phyloP scores from a whole-genome alignment of 2,113 vertebrate genomes.

The Ptychochromis oligacanthus region DNA sequence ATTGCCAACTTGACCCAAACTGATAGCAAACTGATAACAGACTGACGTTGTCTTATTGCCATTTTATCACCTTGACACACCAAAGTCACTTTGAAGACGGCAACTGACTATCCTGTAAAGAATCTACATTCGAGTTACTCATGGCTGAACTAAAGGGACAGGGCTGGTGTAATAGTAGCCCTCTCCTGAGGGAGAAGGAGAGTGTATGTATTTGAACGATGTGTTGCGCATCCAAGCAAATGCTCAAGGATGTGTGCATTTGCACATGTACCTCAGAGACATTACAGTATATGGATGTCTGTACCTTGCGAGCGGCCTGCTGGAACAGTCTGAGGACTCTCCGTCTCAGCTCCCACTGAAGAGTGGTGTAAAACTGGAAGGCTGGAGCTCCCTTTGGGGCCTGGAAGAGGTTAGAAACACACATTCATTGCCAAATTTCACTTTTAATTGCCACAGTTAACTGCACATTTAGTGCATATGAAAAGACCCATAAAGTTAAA shows the following conservation, averaged over 20 bases:
- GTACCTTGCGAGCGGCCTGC: slow-evolving; percentile 89
- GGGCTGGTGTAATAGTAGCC: neutral
- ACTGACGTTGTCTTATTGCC: too few species aligned
- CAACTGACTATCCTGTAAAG: too few species aligned
- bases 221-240: slow-evolving; percentile 2
- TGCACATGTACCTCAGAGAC: neutral
- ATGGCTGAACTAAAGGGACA: too few species aligned
- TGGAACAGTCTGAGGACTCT: slow-evolving; percentile 83
- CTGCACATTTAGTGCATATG: neutral
- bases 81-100: too few species aligned
- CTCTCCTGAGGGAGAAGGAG: neutral
- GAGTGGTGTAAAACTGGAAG: slow-evolving; percentile 80
- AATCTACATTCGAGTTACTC: too few species aligned
- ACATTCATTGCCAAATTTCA: neutral
- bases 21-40: too few species aligned
- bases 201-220: neutral
- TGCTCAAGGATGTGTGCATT: slow-evolving; percentile 7
- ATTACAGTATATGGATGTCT: neutral
- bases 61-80: too few species aligned
- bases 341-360: slow-evolving; percentile 79
- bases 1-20: too few species aligned
- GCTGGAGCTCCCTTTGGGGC: slow-evolving; percentile 70
- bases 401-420: slow-evolving; percentile 54
- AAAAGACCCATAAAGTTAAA: neutral
- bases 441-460: neutral